Percentiles rank a stretch among this genome's conserved stretches.
These are phyloP conservation scores for Yponomeuta sedellus DNA, from an alignment of 2,888 invertebrate species.

Conservation along the genomic window DNA sequence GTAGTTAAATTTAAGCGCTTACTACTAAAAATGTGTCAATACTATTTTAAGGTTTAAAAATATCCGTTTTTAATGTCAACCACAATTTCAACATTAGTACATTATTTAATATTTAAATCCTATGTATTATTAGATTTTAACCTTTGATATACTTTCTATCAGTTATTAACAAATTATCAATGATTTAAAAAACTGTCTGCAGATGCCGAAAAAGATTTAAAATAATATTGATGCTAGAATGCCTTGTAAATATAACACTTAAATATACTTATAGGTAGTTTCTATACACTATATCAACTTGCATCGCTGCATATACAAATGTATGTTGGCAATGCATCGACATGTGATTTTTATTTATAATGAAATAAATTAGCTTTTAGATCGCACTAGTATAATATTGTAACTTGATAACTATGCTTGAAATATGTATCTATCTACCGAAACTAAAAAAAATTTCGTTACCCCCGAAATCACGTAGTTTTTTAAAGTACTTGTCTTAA, in stretches of 20 bases:
- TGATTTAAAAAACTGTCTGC: no score
- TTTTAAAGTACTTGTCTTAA: no score
- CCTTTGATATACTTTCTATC: no score
- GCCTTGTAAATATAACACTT: slow-evolving; percentile 8
- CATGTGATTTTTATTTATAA: slow-evolving; percentile 11
- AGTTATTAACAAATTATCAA: no score
- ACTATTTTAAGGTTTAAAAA: neutral
- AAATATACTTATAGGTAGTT: neutral
- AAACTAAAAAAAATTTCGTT: neutral
- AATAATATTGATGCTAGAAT: neutral
- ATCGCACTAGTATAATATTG: neutral
- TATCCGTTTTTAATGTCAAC: neutral
- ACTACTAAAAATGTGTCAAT: neutral
- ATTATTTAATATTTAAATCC: no score
- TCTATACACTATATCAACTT: neutral
- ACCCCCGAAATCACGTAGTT: no score
- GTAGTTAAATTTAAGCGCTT: slow-evolving; percentile 2
- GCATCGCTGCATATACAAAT: neutral
- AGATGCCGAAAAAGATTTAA: neutral
- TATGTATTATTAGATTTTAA: no score
- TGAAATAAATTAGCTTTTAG: slow-evolving; percentile 8
- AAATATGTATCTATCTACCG: neutral
- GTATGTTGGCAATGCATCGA: neutral
- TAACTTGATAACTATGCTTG: neutral
- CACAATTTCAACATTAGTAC: neutral